These are phyloP conservation scores for Brachystomella parvula DNA, from an alignment of 1,140 invertebrate genomes.

Conservation along the genomic window DNA sequence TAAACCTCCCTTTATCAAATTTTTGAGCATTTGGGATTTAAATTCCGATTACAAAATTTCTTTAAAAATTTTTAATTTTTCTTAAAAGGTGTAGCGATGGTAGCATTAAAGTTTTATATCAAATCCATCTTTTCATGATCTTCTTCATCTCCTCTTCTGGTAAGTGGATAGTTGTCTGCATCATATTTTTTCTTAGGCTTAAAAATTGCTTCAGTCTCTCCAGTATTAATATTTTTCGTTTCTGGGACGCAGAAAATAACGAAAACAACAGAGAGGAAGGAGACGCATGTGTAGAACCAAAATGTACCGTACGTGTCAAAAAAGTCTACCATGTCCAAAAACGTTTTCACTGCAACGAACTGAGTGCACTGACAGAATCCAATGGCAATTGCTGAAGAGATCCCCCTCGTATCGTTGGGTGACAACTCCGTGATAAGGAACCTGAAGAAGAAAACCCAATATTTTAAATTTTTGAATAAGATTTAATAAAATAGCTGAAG, in stretches of 20 bases:
- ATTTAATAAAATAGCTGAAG: too few relatives aligned
- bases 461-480: neutral
- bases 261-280: conserved; percentile 59
- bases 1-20: neutral
- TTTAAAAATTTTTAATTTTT: neutral
- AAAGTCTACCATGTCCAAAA: conserved; percentile 50
- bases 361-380: conserved; percentile 59
- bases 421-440: conserved; percentile 30
- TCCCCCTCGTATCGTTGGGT: conserved; percentile 21
- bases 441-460: neutral
- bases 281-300: conserved; percentile 59
- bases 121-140: neutral
- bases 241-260: conserved; percentile 63
- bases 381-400: conserved; percentile 22
- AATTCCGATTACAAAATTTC: neutral
- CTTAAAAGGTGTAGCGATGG: neutral
- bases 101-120: neutral
- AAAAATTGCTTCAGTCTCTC: conserved; percentile 37
- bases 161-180: neutral
- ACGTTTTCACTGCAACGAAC: conserved; percentile 65
- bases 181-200: neutral
- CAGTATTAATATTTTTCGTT: conserved; percentile 46
- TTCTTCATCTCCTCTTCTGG: neutral
- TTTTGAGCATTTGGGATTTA: too few relatives aligned
- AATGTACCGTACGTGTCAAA: conserved; percentile 59